Evolutionary conservation across 2,888 invertebrate genomes (phyloP), one percentile per base, ranked within the genome.

Genomic region (Allacma fusca): DNA sequence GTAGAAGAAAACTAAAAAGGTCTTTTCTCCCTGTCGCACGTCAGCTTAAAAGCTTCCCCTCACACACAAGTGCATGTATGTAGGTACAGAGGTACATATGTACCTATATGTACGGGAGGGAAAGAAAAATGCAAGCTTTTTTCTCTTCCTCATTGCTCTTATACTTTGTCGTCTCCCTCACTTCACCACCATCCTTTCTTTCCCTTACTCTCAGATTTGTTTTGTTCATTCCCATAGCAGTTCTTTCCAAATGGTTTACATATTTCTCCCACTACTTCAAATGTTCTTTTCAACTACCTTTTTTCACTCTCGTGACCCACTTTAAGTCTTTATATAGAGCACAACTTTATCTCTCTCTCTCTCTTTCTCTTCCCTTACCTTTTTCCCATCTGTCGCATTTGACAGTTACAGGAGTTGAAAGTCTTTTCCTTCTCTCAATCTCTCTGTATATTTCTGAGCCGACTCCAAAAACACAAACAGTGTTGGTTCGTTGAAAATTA

Each of bases 171-270:
- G n/a, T 21, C 19, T 57, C 57, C 21, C 57, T 57, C 57, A 4
- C 34, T 34, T 34, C 34, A 34, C 34, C n/a, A 34, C 34, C 9
- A 34, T 34, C 57, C 57, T 57, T 57, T 57, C 57, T 57, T 9
- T 57, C 13, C 19, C 21, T 21, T 16, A 57, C 57, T 57, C 57
- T 57, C 57, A 57, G 21, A 57, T 57, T 57, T 57, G 19, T 57
- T 57, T 57, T 19, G 57, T 57, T 57, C 57, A 57, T 57, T 57
- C 57, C 16, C 23, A 70, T 7, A 21, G 16, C 28, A 19, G 69
- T 69, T 44, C 70, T 40, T 70, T 44, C 50, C 70, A 70, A 34
- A 70, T 44, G 70, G 70, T 70, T 70, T 70, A 70, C 44, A 70
- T 44, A 43, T 70, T 50, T 28, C 40, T 19, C 67, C 26, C 28